Base-by-base conservation (phyloP, 2,113 vertebrate genomes). In the Hippocampus abdominalis region DNA sequence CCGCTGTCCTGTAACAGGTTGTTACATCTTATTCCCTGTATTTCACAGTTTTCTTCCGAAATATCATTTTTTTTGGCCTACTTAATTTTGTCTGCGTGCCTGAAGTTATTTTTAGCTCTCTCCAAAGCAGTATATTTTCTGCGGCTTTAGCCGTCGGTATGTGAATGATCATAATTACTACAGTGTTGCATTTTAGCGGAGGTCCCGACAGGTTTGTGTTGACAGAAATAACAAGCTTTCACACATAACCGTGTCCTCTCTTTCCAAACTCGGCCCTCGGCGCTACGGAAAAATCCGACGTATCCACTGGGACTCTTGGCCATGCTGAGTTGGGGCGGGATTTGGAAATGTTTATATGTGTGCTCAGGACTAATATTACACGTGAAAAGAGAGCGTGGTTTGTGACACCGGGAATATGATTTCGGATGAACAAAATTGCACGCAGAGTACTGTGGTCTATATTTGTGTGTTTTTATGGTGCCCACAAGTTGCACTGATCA, bases 151-250 rank as follows among this genome's bases (percentile, higher is more conserved):
- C 82, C 46, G 42, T 59, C 68, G 73, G 72, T 32, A 73, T 79
- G 74, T 77, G 57, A 60, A 81, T 59, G 48, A 64, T 53, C 64
- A 75, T 76, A 54, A 54, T 70, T 39, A 23, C 67, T 56, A 48
- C 70, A 74, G 53, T 56, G 27, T 74, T 80, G 57, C 71, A 74
- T 87, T 84, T 84, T 76, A 70, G 78, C 73, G 76, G 75, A 77
- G 76, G 68, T 54, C 71, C 77, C 66, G 72, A 82, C 64, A 80
- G 74, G 39, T 82, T 83, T 76, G 64, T 88, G 86, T 90, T 90
- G 77, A 89, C 86, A 88, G 81, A 89, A 87, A 90, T 91, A 90
- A 89, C 76, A 90, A 76, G 79, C 64, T 68, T 81, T 81, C 74
- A 75, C 77, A 87, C 88, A 90, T 83, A 36, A 76, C 68, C 81